These are phyloP conservation scores for Sebastes oblongus DNA, from an alignment of 2,797 vertebrate species.

Conservation along the genomic window DNA sequence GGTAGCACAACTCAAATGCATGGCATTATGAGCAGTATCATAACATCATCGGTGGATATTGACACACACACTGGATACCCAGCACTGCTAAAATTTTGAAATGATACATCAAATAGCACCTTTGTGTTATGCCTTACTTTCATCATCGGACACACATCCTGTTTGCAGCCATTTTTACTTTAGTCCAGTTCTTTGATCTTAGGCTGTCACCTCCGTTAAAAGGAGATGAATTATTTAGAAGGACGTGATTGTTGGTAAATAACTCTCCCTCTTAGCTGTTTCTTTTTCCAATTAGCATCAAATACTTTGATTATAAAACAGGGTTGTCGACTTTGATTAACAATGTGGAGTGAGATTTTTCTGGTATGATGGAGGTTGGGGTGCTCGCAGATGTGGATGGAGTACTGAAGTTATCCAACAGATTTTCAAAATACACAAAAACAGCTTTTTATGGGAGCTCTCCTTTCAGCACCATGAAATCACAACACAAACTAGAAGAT, in stretches of 20 bases:
- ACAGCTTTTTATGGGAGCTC: not conserved
- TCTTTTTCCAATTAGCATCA: slow-evolving; percentile 1
- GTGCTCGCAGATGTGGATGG: not conserved
- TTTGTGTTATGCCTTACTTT: not conserved
- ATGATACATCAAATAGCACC: slow-evolving; percentile 13
- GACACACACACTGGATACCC: slow-evolving; percentile 4
- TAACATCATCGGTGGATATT: slow-evolving; percentile 13
- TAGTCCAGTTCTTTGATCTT: slow-evolving; percentile 5
- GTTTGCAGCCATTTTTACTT: not conserved
- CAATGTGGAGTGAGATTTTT: not conserved
- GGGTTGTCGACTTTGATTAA: not conserved
- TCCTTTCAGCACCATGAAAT: not conserved
- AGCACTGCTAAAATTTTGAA: not conserved
- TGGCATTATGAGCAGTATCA: slow-evolving; percentile 39
- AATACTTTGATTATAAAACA: not conserved
- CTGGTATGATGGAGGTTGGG: not conserved
- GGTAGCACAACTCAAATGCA: slow-evolving; percentile 25
- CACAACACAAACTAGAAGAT: not conserved
- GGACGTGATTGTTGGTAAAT: slow-evolving; percentile 11
- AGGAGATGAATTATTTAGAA: slow-evolving; percentile 1
- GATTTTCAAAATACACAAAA: not conserved
- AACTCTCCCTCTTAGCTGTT: not conserved
- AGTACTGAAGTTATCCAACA: not conserved
- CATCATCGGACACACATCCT: slow-evolving; percentile 3
- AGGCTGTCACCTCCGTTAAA: slow-evolving; percentile 15